Evolutionary conservation across 1,140 invertebrate species (phyloP), one percentile per base, ranked within the genome.

Genomic region (Mactra quadrangularis): DNA sequence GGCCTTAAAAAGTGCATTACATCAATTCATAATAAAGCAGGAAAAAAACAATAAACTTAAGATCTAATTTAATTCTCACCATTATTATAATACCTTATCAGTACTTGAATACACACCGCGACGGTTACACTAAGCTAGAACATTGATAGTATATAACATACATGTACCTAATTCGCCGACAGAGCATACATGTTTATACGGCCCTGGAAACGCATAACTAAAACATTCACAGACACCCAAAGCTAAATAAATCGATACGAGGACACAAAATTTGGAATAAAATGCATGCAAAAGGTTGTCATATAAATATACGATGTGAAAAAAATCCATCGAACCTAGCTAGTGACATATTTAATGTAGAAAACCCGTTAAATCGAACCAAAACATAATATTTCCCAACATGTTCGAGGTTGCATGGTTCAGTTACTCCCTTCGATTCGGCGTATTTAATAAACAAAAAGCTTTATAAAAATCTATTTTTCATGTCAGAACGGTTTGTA

Each of bases 111-210:
- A 41, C 6, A 41, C 38, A 15, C 38, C 6, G 15, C 38, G 15
- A 41, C 38, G 6, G 6, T 3, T 27, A 29, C 45, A 68, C 64
- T 22, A 33, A 31, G 35, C 35, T 41, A 41, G 60, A 33, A 33
- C 60, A 35, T 38, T 64, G 64, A 47, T 50, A 47, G 41, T 41
- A 15, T n/a, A n/a, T n/a, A n/a, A n/a, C n/a, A n/a, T 68, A 68
- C 45, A 68, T 68, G 64, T 68, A 68, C 64, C 64, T 45, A 47
- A 64, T 45, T 38, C 47, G 11, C 64, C 31, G 41, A 50, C 13
- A 38, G 64, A 68, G 64, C n/a, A n/a, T 68, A 68, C 64, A 68
- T 68, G 64, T 68, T 68, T 68, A 68, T 68, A 22, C 22, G 64
- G 64, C 41, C 64, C 64, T 33, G 41, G 64, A 50, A 64, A 68